Evolutionary conservation across 2,113 vertebrate species (phyloP).

Genomic region (Leptocoma aspasia): DNA sequence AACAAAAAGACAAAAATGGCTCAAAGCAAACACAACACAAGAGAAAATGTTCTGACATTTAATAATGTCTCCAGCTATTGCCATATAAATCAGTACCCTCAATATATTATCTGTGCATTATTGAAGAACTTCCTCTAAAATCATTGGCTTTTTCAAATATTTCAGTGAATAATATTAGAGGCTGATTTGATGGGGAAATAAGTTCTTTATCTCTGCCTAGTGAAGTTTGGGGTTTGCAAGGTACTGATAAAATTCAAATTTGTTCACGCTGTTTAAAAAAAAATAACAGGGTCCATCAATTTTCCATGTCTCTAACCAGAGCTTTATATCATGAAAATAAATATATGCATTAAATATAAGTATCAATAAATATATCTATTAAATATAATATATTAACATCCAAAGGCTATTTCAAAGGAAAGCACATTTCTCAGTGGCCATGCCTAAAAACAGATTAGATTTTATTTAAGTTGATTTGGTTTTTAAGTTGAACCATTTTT

Average conservation of each 20-base stretch:
- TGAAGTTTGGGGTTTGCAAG: background rate
- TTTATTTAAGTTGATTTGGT: background rate
- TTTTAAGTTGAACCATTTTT: background rate
- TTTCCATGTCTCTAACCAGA: background rate
- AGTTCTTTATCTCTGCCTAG: background rate
- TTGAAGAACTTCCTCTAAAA: background rate
- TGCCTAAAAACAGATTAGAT: background rate
- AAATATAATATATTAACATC: background rate
- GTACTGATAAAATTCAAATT: background rate
- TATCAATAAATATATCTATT: background rate
- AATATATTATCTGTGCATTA: background rate
- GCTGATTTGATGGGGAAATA: background rate
- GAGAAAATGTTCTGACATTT: background rate
- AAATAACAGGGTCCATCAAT: accelerated
- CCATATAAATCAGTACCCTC: background rate
- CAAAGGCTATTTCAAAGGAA: background rate
- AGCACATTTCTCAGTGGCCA: background rate
- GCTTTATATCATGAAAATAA: background rate
- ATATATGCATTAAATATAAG: background rate
- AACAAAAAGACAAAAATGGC: background rate
- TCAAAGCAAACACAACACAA: background rate
- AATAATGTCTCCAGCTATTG: background rate
- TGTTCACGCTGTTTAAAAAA: background rate
- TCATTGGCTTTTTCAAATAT: background rate
- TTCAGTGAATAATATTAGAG: background rate